phyloP scores from a whole-genome alignment of 1,140 invertebrate species.

The Sitodiplosis mosellana region DNA sequence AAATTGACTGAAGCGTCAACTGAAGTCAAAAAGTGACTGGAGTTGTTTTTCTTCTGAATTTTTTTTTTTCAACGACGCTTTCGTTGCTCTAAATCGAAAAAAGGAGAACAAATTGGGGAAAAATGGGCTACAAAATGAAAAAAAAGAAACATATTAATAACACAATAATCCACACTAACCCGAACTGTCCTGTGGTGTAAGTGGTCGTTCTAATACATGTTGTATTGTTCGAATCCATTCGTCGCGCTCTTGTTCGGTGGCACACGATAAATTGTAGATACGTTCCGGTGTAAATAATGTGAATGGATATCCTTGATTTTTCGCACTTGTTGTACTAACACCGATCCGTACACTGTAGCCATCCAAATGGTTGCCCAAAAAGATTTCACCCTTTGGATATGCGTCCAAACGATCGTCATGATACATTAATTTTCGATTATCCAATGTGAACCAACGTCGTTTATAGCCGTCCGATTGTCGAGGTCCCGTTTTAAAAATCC shows the following conservation, averaged over 20 bases:
- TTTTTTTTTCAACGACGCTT: no score
- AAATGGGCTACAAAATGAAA: no score
- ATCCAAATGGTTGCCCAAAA: conserved; percentile 57
- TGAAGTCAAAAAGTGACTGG: no score
- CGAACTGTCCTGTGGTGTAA: conserved; percentile 61
- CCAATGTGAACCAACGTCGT: conserved; percentile 75
- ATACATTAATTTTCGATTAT: conserved; percentile 79
- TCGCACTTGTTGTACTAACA: conserved; percentile 41
- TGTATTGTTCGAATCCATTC: conserved; percentile 64
- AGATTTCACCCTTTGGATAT: conserved; percentile 59
- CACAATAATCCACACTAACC: conserved; percentile 40
- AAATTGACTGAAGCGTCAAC: no score
- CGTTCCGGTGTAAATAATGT: conserved; percentile 70
- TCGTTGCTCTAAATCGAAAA: no score
- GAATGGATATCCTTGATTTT: conserved; percentile 46
- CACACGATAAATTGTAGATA: conserved; percentile 64
- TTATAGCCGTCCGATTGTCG: conserved; percentile 58
- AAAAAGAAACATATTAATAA: no score
- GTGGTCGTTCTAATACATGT: conserved; percentile 50
- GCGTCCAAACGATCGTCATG: conserved; percentile 70
- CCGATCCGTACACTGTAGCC: conserved; percentile 47
- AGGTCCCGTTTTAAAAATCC: conserved; percentile 79
- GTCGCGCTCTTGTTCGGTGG: conserved; percentile 53
- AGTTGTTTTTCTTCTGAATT: no score
- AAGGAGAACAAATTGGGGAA: no score